A percentile compares a stretch with the other conserved stretches of the same genome.
Evolutionary conservation across 1,140 invertebrate genomes (phyloP).

Genomic region (Mactra quadrangularis): DNA sequence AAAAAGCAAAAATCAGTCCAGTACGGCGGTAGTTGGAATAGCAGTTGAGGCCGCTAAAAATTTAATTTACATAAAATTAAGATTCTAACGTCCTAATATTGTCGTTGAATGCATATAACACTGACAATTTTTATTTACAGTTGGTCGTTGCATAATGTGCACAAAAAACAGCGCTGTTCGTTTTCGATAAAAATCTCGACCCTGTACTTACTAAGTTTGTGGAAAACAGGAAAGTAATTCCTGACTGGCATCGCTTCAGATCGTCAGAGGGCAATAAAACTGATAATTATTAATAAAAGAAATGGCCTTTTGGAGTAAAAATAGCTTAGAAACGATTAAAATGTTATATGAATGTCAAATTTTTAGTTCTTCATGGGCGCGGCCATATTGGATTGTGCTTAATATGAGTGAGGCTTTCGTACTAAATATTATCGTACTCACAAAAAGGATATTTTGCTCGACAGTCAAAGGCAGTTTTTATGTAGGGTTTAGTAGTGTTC

Average conservation of each 20-base stretch:
- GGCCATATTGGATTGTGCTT: conserved; percentile 57
- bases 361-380: conserved; percentile 42
- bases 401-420: background rate
- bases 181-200: too few relatives aligned
- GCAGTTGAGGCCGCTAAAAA: too few relatives aligned
- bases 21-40: too few relatives aligned
- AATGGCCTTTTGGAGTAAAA: background rate
- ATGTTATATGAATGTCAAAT: conserved; percentile 43
- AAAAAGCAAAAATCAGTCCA: too few relatives aligned
- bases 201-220: conserved; percentile 63
- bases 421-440: conserved; percentile 9
- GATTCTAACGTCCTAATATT: background rate
- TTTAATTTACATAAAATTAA: background rate
- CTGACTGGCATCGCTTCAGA: conserved; percentile 23
- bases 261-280: background rate
- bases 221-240: conserved; percentile 53
- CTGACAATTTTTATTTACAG: too few relatives aligned
- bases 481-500: too few relatives aligned
- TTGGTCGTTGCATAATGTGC: background rate
- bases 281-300: background rate
- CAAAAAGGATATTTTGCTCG: too few relatives aligned
- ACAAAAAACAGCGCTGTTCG: too few relatives aligned
- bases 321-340: background rate
- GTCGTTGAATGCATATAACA: too few relatives aligned
- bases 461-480: too few relatives aligned